Evolutionary conservation across 2,113 vertebrate species (phyloP).

Genomic region (Pycnonotus jocosus): DNA sequence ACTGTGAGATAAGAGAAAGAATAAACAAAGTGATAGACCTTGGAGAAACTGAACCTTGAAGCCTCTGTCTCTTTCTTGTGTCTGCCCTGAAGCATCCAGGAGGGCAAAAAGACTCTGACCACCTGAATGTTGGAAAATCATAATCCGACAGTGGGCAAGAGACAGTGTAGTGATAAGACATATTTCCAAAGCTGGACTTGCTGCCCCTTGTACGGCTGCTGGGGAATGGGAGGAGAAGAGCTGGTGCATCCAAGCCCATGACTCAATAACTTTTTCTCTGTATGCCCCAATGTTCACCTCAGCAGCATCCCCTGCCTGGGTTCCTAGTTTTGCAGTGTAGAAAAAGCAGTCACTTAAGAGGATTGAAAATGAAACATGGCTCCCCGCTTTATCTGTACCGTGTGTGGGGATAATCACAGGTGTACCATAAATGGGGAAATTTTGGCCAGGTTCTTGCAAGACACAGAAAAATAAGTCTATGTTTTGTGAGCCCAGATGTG

Average conservation of each 20-base stretch:
- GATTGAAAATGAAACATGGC: not conserved
- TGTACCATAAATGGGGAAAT: not conserved
- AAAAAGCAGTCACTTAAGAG: not conserved
- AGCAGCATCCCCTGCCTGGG: accelerated
- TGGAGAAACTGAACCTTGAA: too few species aligned
- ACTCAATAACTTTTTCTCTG: not conserved
- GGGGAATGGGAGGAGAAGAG: not conserved
- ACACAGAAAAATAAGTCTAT: not conserved
- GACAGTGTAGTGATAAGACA: not conserved
- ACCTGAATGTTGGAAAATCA: too few species aligned
- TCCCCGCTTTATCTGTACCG: not conserved
- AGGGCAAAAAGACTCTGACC: too few species aligned
- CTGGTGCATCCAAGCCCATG: not conserved
- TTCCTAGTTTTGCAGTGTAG: not conserved
- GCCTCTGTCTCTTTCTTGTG: too few species aligned
- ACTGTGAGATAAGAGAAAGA: too few species aligned
- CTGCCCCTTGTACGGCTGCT: not conserved
- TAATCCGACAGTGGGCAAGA: too few species aligned
- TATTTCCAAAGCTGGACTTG: not conserved
- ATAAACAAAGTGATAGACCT: too few species aligned
- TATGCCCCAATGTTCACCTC: not conserved
- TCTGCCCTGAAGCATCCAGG: too few species aligned
- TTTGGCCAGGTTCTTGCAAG: not conserved
- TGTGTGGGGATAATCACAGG: not conserved
- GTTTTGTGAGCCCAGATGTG: not conserved